These are phyloP conservation scores for Pampus argenteus DNA, from an alignment of 2,797 vertebrate species.

Conservation along the genomic window DNA sequence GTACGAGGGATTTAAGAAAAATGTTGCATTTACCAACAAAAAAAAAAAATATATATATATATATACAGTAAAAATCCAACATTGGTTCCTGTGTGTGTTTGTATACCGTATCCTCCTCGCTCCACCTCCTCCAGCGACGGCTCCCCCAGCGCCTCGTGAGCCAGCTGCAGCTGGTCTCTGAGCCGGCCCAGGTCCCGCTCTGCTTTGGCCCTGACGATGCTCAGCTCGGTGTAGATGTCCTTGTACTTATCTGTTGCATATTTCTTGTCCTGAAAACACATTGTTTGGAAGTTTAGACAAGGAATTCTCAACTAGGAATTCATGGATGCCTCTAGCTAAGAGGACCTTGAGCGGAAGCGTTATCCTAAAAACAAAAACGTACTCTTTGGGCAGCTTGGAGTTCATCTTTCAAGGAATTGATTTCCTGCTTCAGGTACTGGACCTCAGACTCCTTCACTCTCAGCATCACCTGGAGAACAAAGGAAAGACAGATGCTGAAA, in stretches of 20 bases:
- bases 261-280: constrained; percentile 86
- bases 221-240: constrained; percentile 90
- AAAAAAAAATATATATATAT: too few relatives aligned
- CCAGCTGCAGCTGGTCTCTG: constrained; percentile 86
- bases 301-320: not conserved
- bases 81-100: too few relatives aligned
- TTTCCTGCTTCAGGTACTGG: constrained; percentile 85
- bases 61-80: too few relatives aligned
- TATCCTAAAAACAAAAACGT: not conserved
- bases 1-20: not conserved
- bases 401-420: constrained; percentile 84
- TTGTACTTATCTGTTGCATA: constrained; percentile 90
- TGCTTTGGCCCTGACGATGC: constrained; percentile 88
- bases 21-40: too few relatives aligned
- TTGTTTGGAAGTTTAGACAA: constrained; percentile 31
- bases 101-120: constrained; percentile 84
- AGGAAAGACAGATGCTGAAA: not conserved
- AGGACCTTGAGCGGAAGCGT: not conserved
- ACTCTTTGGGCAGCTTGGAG: constrained; percentile 84
- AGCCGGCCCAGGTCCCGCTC: constrained; percentile 87
- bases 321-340: not conserved
- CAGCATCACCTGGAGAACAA: constrained; percentile 79
- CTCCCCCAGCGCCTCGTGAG: constrained; percentile 87
- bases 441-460: constrained; percentile 86
- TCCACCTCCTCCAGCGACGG: constrained; percentile 83